Evolutionary conservation across 2,113 vertebrate genomes (phyloP).

Genomic region (Apeltes quadracus): DNA sequence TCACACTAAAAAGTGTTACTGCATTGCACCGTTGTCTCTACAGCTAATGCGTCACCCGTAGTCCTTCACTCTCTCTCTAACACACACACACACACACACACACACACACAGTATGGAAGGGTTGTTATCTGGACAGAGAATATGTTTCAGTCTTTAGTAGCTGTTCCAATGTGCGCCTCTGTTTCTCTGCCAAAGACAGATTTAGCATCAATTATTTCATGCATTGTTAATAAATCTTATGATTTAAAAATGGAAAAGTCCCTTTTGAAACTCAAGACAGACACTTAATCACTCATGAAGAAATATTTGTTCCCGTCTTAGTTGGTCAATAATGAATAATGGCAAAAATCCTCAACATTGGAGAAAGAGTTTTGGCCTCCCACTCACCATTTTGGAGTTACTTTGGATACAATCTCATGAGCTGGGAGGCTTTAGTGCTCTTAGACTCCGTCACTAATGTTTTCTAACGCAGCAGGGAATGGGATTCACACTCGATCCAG

Average conservation of each 20-base stretch:
- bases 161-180: background rate
- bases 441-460: slow-evolving; percentile 30
- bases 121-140: slow-evolving; percentile 13
- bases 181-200: background rate
- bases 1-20: background rate
- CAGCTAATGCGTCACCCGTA: background rate
- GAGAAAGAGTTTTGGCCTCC: background rate
- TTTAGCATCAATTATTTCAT: background rate
- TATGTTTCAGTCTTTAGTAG: background rate
- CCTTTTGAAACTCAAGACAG: background rate
- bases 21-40: background rate
- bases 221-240: background rate
- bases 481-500: slow-evolving; percentile 38
- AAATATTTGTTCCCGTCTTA: slow-evolving; percentile 14
- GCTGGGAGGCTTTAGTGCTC: slow-evolving; percentile 8
- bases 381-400: slow-evolving; percentile 23
- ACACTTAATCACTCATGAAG: slow-evolving; percentile 9
- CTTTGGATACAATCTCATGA: slow-evolving; percentile 14
- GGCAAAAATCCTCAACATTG: slow-evolving; percentile 12
- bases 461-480: slow-evolving; percentile 46
- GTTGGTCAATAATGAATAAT: slow-evolving; percentile 34
- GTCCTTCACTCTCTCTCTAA: background rate
- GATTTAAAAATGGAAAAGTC: slow-evolving; percentile 1
- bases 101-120: background rate
- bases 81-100: background rate